Evolutionary conservation across 2,888 invertebrate genomes (phyloP).

Genomic region (Noctua janthina): DNA sequence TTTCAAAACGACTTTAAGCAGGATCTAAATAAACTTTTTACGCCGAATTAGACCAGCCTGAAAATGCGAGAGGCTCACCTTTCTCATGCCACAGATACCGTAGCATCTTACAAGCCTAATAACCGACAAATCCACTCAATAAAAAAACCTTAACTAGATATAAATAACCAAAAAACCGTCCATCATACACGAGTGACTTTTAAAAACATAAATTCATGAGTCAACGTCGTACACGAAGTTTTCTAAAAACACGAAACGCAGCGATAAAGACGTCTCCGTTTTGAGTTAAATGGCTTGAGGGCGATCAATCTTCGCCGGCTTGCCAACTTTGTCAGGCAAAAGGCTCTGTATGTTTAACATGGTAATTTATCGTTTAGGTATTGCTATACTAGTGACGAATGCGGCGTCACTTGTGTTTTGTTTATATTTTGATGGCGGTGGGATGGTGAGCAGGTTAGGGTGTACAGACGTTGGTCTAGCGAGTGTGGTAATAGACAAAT

Average conservation of each 20-base stretch:
- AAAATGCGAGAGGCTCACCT: not conserved
- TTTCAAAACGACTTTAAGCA: too few species aligned
- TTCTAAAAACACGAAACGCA: conserved; percentile 63
- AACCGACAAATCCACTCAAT: not conserved
- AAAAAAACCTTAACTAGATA: not conserved
- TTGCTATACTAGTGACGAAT: conserved; percentile 20
- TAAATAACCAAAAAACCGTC: conserved; percentile 31
- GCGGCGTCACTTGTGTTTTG: conserved; percentile 24
- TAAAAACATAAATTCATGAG: conserved; percentile 63
- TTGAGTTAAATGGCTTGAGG: conserved; percentile 67
- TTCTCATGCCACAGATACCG: not conserved
- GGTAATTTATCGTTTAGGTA: conserved; percentile 61
- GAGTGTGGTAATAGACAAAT: not conserved
- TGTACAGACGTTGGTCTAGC: not conserved
- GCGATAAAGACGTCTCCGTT: conserved; percentile 67
- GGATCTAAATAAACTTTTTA: too few species aligned
- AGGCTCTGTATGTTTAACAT: conserved; percentile 63
- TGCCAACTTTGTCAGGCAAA: conserved; percentile 75
- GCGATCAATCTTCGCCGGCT: conserved; percentile 78
- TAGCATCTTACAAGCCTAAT: not conserved
- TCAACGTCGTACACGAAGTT: conserved; percentile 50
- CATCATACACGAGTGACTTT: conserved; percentile 58
- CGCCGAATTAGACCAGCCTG: not conserved
- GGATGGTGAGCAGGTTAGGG: not conserved
- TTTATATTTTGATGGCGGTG: not conserved